A percentile compares a stretch with the other conserved stretches of the same genome.
Conservation (phyloP, 2,888 invertebrate genomes). For the Mamestra brassicae region DNA sequence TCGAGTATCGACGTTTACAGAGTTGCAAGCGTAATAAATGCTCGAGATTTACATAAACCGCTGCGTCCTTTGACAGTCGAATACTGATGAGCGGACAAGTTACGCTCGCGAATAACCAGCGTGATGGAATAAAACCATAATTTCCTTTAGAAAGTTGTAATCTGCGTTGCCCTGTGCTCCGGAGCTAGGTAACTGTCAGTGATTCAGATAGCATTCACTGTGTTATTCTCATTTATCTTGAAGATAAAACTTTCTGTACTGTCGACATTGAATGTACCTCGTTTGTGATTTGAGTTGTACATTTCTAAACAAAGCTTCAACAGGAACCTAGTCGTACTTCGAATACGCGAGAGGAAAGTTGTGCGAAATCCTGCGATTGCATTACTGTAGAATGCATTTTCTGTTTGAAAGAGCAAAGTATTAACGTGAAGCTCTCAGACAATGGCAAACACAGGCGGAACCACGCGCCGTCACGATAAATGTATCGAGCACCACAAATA, state of each 20-base stretch:
- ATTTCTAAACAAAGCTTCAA: slow-evolving; percentile 36
- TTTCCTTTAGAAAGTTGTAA: slow-evolving; percentile 77
- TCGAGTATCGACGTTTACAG: slow-evolving; percentile 75
- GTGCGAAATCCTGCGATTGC: slow-evolving; percentile 73
- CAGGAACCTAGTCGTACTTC: slow-evolving; percentile 39
- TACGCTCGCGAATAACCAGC: slow-evolving; percentile 72
- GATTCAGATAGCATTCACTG: slow-evolving; percentile 64
- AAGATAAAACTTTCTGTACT: slow-evolving; percentile 58
- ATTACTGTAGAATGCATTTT: slow-evolving; percentile 80
- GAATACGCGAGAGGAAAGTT: slow-evolving; percentile 62
- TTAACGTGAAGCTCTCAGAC: slow-evolving; percentile 85
- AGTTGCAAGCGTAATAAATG: slow-evolving; percentile 80
- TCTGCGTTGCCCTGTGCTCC: slow-evolving; percentile 65
- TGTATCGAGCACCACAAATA: slow-evolving; percentile 85
- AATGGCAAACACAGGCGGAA: slow-evolving; percentile 84
- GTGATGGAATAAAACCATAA: slow-evolving; percentile 77
- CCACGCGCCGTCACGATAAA: slow-evolving; percentile 81
- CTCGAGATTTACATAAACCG: slow-evolving; percentile 83
- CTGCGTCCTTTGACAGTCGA: slow-evolving; percentile 79
- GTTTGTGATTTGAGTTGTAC: slow-evolving; percentile 18
- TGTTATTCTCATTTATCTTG: slow-evolving; percentile 62
- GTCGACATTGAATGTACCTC: slow-evolving; percentile 28
- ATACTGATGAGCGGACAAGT: slow-evolving; percentile 81
- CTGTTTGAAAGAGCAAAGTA: slow-evolving; percentile 79
- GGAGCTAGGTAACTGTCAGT: slow-evolving; percentile 59